Percentiles rank a stretch among this genome's conserved stretches.
Conservation (phyloP, 2,797 vertebrate species). For the Acestrorhynchus altus region DNA sequence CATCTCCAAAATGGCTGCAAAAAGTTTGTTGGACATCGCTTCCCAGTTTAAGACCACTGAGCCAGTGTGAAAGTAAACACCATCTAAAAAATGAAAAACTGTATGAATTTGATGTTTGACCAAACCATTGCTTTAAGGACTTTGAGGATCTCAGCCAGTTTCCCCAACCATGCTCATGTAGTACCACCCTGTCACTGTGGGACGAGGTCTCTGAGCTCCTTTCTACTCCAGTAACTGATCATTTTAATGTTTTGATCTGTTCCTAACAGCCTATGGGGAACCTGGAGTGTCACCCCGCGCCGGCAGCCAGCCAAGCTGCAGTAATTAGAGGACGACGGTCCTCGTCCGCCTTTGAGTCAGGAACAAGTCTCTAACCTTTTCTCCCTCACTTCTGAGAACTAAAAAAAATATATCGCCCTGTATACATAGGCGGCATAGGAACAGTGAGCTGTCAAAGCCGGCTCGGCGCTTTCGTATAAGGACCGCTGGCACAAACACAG, state of each 20-base stretch:
- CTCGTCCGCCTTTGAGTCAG: slow-evolving; percentile 25
- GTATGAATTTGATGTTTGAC: not conserved
- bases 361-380: slow-evolving; percentile 64
- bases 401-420: slow-evolving; percentile 44
- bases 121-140: not conserved
- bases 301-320: slow-evolving; percentile 46
- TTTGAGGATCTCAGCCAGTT: not conserved
- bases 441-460: slow-evolving; percentile 60
- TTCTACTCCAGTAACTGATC: slow-evolving; percentile 26
- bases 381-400: slow-evolving; percentile 47
- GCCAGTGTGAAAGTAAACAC: not conserved
- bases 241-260: slow-evolving; percentile 45
- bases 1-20: no score
- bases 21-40: no score
- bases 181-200: slow-evolving; percentile 2
- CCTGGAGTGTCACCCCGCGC: slow-evolving; percentile 19
- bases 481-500: slow-evolving; percentile 76
- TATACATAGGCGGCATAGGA: slow-evolving; percentile 56
- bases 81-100: not conserved
- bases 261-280: slow-evolving; percentile 48
- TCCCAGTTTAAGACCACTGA: no score
- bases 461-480: slow-evolving; percentile 64
- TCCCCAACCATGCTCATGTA: not conserved
- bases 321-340: slow-evolving; percentile 59
- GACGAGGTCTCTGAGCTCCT: not conserved